Conservation (phyloP, 2,888 invertebrate genomes). For the Dynastes hyllus region DNA sequence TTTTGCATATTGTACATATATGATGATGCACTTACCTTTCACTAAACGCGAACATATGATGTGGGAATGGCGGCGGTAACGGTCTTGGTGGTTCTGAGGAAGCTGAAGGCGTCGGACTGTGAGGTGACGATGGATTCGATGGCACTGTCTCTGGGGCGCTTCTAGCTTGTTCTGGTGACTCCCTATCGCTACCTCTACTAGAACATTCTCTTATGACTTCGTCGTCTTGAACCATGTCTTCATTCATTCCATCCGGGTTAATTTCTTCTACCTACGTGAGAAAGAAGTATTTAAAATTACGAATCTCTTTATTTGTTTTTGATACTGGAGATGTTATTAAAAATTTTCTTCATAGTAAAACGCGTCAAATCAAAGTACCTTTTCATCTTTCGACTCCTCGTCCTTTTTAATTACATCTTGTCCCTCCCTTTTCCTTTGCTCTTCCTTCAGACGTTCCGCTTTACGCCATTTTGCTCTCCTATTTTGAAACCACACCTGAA, state of each 20-base stretch:
- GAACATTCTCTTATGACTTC: conserved; percentile 67
- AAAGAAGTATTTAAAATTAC: neutral
- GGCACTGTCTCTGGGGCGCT: conserved; percentile 62
- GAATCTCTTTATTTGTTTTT: no score
- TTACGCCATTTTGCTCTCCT: conserved; percentile 94
- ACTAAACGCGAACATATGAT: conserved; percentile 80
- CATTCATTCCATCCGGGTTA: conserved; percentile 58
- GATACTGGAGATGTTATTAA: no score
- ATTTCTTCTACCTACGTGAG: conserved; percentile 63
- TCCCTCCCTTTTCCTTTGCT: conserved; percentile 88
- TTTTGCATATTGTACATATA: no score
- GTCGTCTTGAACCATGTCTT: conserved; percentile 63
- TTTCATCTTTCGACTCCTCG: conserved; percentile 75
- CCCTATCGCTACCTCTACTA: conserved; percentile 65
- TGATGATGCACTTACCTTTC: conserved; percentile 72
- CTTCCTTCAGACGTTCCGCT: conserved; percentile 92
- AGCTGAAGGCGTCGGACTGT: conserved; percentile 76
- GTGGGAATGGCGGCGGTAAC: conserved; percentile 77
- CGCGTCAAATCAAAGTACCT: conserved; percentile 67
- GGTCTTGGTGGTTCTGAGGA: conserved; percentile 76
- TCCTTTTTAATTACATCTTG: conserved; percentile 79
- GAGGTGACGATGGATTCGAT: conserved; percentile 69
- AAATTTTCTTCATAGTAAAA: no score
- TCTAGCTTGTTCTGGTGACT: conserved; percentile 61
- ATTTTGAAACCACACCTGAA: conserved; percentile 95